These are phyloP conservation scores for Tiliacea aurago DNA, from an alignment of 2,888 invertebrate species.

Conservation along the genomic window DNA sequence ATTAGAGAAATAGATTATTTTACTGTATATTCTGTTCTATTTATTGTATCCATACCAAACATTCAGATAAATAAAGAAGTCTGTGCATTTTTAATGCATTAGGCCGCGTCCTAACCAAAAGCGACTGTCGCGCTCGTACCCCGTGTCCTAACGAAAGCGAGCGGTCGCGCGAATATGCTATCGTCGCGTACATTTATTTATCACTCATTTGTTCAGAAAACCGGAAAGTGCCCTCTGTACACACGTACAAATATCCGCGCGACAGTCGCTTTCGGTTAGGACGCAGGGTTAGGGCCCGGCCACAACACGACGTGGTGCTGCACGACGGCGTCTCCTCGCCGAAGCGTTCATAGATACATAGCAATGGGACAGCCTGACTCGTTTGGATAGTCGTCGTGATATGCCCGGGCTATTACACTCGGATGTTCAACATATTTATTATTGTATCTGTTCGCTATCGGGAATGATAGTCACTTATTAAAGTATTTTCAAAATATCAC, in stretches of 20 bases:
- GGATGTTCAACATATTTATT: slow-evolving; percentile 3
- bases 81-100: slow-evolving; percentile 44
- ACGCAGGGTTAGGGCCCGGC: not conserved
- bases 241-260: not conserved
- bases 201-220: not conserved
- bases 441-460: slow-evolving; percentile 23
- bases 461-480: slow-evolving; percentile 31
- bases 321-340: no score
- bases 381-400: not conserved
- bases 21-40: slow-evolving; percentile 45
- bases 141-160: not conserved
- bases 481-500: slow-evolving; percentile 29
- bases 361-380: not conserved
- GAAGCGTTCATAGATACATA: not conserved
- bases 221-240: not conserved
- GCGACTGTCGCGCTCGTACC: not conserved
- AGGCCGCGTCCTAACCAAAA: not conserved
- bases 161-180: not conserved
- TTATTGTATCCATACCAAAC: slow-evolving; percentile 36
- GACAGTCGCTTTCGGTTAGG: not conserved
- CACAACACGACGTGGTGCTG: not conserved
- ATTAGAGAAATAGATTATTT: slow-evolving; percentile 44
- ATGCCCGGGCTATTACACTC: not conserved
- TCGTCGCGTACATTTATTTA: no score
- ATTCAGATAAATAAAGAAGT: slow-evolving; percentile 19